Conservation (phyloP, 2,888 invertebrate genomes). For the Stenotaenia linearis region DNA sequence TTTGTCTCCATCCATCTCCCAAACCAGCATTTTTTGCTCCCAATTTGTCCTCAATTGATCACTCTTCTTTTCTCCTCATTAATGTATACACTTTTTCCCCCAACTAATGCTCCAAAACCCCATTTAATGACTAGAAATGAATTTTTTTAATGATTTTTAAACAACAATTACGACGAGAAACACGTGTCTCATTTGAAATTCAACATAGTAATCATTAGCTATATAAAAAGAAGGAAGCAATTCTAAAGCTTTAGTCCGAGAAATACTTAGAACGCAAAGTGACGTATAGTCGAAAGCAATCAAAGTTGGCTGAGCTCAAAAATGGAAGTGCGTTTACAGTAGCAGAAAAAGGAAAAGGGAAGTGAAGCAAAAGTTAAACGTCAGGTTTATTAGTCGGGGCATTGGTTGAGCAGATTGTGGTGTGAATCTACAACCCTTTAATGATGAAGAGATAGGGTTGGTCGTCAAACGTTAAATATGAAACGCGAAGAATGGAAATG, state of each 20-base stretch:
- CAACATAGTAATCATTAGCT: neutral
- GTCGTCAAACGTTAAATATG: neutral
- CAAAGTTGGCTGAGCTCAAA: slow-evolving; percentile 17
- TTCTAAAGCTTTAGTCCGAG: slow-evolving; percentile 13
- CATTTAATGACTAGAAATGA: neutral
- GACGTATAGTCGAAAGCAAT: slow-evolving; percentile 3
- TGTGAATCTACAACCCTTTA: slow-evolving; percentile 11
- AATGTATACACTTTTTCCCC: neutral
- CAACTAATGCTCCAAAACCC: neutral
- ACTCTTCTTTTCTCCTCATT: neutral
- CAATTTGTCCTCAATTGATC: neutral
- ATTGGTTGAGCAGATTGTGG: slow-evolving; percentile 5
- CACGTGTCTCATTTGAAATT: neutral
- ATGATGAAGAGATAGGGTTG: neutral
- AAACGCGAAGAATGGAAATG: neutral
- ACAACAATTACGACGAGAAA: neutral
- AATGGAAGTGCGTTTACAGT: slow-evolving; percentile 16
- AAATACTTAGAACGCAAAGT: slow-evolving; percentile 7
- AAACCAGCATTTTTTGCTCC: neutral
- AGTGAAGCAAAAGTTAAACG: slow-evolving; percentile 26
- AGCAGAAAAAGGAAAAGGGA: slow-evolving; percentile 5
- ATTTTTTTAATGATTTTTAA: neutral
- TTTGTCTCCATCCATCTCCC: neutral
- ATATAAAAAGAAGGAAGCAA: neutral
- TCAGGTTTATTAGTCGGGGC: slow-evolving; percentile 19